phyloP scores from a whole-genome alignment of 1,140 invertebrate genomes.

The Drosophila jambulina region DNA sequence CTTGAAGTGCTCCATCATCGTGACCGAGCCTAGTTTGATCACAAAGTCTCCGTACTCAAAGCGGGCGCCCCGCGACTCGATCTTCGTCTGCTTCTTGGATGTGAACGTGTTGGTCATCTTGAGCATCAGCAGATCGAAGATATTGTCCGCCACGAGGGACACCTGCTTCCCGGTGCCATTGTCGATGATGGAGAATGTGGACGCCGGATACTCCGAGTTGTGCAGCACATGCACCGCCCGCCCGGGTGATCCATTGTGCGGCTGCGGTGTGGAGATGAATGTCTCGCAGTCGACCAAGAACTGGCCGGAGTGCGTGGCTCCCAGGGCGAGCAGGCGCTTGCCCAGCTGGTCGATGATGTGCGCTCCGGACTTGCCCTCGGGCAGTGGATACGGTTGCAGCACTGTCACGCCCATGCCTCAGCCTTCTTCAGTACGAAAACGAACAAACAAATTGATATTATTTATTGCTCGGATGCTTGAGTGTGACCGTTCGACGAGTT shows the following conservation, averaged over 20 bases:
- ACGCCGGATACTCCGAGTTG: constrained; percentile 97
- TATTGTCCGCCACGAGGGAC: constrained; percentile 94
- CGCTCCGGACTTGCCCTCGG: constrained; percentile 93
- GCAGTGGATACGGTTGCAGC: constrained; percentile 93
- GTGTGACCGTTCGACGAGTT: not conserved
- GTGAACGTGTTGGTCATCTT: constrained; percentile 95
- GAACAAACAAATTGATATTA: not conserved
- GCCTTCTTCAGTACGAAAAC: not conserved
- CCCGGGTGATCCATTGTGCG: constrained; percentile 87
- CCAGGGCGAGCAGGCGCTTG: constrained; percentile 93
- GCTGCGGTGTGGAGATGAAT: constrained; percentile 91
- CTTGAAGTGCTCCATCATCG: constrained; percentile 96
- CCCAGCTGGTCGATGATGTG: constrained; percentile 94
- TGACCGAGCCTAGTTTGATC: constrained; percentile 96
- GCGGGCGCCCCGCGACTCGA: constrained; percentile 96
- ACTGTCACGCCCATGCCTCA: constrained; percentile 76
- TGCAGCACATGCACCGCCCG: constrained; percentile 96
- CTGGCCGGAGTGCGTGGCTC: constrained; percentile 94
- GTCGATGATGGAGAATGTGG: constrained; percentile 96
- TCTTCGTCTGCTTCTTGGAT: constrained; percentile 94
- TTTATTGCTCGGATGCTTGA: not conserved
- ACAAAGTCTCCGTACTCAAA: constrained; percentile 98
- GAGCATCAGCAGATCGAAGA: constrained; percentile 96
- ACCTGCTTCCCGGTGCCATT: constrained; percentile 92
- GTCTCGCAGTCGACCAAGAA: constrained; percentile 98